These are phyloP conservation scores for Escarpia spicata DNA, from an alignment of 2,888 invertebrate genomes.

Conservation along the genomic window DNA sequence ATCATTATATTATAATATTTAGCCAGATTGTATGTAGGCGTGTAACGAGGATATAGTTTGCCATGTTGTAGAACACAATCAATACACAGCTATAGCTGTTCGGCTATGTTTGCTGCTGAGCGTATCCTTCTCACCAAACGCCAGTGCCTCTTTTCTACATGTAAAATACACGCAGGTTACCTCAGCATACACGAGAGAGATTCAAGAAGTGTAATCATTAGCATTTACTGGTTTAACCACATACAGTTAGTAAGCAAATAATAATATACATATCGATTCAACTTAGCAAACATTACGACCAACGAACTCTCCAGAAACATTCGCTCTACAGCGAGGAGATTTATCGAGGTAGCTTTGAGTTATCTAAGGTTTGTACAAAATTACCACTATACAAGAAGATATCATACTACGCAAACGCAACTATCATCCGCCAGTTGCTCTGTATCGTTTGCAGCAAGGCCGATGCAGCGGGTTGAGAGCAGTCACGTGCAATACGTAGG, in stretches of 20 bases:
- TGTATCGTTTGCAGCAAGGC: not conserved
- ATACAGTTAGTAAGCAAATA: not conserved
- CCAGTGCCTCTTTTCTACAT: not conserved
- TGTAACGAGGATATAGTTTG: too few relatives aligned
- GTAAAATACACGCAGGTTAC: not conserved
- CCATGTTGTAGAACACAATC: too few relatives aligned
- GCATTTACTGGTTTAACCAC: not conserved
- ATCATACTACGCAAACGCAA: not conserved
- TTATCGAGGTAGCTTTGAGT: not conserved
- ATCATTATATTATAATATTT: too few relatives aligned
- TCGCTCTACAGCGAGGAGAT: not conserved
- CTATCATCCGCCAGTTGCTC: not conserved
- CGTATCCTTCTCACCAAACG: too few relatives aligned
- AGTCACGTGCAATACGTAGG: too few relatives aligned
- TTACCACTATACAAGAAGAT: not conserved
- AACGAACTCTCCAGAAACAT: not conserved
- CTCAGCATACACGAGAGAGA: not conserved
- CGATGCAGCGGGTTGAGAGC: not conserved
- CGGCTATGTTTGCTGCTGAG: too few relatives aligned
- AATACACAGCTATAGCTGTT: too few relatives aligned
- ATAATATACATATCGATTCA: not conserved
- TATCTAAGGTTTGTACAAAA: not conserved
- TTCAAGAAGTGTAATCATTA: not conserved
- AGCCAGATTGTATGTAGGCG: too few relatives aligned
- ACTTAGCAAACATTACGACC: not conserved